phyloP scores from a whole-genome alignment of 2,113 vertebrate species.

The Crotalus horridus region DNA sequence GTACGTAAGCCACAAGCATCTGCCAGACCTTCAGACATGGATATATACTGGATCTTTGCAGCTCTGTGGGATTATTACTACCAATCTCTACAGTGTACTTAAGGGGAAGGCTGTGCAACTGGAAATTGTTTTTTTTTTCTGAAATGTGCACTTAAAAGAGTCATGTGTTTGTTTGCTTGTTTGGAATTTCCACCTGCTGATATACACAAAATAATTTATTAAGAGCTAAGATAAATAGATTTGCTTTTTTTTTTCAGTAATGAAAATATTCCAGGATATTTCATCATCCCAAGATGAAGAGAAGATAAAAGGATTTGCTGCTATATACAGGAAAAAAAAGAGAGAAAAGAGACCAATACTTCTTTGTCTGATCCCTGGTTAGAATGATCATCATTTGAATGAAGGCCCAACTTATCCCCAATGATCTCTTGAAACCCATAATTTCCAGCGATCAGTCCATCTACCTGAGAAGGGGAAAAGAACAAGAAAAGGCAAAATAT shows the following conservation, averaged over 20 bases:
- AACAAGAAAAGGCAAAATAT: constrained; percentile 38
- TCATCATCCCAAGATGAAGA: constrained; percentile 55
- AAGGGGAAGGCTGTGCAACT: not conserved
- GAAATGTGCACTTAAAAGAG: constrained; percentile 38
- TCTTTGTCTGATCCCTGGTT: constrained; percentile 48
- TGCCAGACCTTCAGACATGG: not conserved
- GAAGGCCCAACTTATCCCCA: constrained; percentile 44
- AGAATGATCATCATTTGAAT: constrained; percentile 45
- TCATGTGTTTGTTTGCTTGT: constrained; percentile 27
- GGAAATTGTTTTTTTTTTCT: not conserved
- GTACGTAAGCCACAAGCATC: not conserved
- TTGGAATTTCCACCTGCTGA: constrained; percentile 41
- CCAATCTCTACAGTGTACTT: too few species aligned
- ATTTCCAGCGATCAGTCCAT: constrained; percentile 55
- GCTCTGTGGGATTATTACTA: not conserved
- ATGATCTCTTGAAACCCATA: constrained; percentile 23
- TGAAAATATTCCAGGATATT: constrained; percentile 30
- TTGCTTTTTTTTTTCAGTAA: constrained; percentile 28
- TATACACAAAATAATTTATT: constrained; percentile 54
- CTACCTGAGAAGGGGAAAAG: constrained; percentile 70
- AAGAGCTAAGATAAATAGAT: not conserved
- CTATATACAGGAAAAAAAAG: constrained; percentile 35
- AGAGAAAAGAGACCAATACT: constrained; percentile 20
- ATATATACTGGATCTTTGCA: not conserved
- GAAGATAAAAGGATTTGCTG: constrained; percentile 57